Percentiles rank a stretch among this genome's conserved stretches.
Evolutionary conservation across 2,797 vertebrate genomes (phyloP).

Genomic region (Carcharodon carcharias): DNA sequence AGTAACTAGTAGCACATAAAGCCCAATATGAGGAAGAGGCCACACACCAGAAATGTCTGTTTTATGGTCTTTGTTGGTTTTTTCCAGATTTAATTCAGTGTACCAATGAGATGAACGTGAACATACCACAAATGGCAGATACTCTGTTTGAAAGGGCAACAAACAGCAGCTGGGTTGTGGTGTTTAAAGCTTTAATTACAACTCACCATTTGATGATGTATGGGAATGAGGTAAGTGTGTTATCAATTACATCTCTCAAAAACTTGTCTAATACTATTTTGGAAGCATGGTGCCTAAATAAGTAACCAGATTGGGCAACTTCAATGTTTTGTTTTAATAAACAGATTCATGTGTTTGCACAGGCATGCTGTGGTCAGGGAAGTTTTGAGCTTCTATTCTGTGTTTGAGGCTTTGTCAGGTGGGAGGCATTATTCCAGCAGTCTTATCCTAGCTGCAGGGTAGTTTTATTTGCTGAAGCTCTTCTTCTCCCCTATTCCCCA

Average conservation of each 20-base stretch:
- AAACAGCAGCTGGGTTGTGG: slow-evolving; percentile 90
- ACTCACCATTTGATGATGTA: slow-evolving; percentile 94
- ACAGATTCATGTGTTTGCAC: not conserved
- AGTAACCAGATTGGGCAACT: not conserved
- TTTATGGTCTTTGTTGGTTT: slow-evolving; percentile 33
- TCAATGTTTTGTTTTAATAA: not conserved
- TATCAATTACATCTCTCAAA: not conserved
- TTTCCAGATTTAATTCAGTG: slow-evolving; percentile 80
- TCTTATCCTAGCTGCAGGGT: not conserved
- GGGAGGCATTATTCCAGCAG: not conserved
- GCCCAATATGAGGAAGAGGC: not conserved
- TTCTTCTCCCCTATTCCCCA: not conserved
- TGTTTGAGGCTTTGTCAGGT: not conserved
- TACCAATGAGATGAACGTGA: slow-evolving; percentile 91
- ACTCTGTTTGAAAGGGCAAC: slow-evolving; percentile 75
- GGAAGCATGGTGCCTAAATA: not conserved
- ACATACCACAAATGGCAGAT: slow-evolving; percentile 79
- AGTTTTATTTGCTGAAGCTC: not conserved
- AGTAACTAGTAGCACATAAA: not conserved
- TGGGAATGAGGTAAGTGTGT: slow-evolving; percentile 77
- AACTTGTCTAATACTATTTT: not conserved
- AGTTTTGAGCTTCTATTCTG: not conserved
- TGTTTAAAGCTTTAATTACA: slow-evolving; percentile 92
- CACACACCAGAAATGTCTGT: not conserved
- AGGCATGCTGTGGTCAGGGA: not conserved